phyloP scores from a whole-genome alignment of 2,113 vertebrate genomes.

The Odocoileus virginianus region DNA sequence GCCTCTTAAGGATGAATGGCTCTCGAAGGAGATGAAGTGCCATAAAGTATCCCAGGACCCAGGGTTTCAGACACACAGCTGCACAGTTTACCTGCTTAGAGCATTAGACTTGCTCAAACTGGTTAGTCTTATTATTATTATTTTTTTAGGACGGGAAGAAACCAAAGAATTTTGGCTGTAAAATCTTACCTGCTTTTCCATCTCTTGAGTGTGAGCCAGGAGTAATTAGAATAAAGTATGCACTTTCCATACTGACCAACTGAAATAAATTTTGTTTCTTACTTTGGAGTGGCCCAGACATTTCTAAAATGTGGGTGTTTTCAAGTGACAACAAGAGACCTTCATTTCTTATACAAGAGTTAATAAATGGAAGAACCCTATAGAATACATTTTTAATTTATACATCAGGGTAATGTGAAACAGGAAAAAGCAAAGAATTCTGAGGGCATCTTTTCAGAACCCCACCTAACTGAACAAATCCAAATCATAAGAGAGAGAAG shows the following conservation, averaged over 20 bases:
- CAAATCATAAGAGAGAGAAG: neutral
- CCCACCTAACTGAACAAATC: neutral
- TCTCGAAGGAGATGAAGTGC: neutral
- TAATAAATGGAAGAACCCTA: neutral
- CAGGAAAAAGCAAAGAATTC: neutral
- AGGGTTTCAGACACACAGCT: neutral
- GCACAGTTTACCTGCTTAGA: neutral
- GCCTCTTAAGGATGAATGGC: neutral
- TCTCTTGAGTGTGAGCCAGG: neutral
- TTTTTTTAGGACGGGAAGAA: neutral
- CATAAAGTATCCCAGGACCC: neutral
- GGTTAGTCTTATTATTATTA: neutral
- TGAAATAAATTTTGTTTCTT: neutral
- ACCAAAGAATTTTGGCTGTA: neutral
- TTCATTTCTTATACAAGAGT: slow-evolving; percentile 36
- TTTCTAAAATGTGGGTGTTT: slow-evolving; percentile 49
- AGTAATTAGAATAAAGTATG: slow-evolving; percentile 11
- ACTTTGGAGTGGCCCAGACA: slow-evolving; percentile 33
- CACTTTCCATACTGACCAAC: slow-evolving; percentile 24
- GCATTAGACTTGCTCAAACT: neutral
- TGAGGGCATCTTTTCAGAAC: neutral
- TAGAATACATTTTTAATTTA: slow-evolving; percentile 11
- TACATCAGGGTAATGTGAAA: neutral
- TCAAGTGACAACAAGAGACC: slow-evolving; percentile 37
- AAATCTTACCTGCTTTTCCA: neutral